These are phyloP conservation scores for Tretioscincus oriximinensis DNA, from an alignment of 2,113 vertebrate species.

Conservation along the genomic window DNA sequence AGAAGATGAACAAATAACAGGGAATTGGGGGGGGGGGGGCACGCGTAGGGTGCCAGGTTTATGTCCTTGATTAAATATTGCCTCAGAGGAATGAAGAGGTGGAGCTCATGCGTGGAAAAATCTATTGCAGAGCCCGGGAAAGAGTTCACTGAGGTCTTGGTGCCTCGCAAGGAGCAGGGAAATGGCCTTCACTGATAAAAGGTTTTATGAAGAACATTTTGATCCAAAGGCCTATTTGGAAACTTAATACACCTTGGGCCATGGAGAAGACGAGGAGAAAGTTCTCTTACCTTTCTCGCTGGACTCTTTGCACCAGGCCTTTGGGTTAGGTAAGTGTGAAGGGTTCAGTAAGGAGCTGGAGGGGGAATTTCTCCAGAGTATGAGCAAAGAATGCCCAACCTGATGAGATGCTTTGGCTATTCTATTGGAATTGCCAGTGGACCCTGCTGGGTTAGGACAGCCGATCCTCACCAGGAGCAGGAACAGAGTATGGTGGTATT, in stretches of 20 bases:
- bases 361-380: neutral
- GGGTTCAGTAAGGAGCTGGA: neutral
- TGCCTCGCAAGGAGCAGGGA: conserved; percentile 35
- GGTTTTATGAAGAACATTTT: conserved; percentile 63
- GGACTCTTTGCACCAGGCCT: conserved; percentile 61
- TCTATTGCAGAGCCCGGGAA: no score
- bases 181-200: conserved; percentile 60
- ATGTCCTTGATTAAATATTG: no score
- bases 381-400: neutral
- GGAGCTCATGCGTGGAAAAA: neutral
- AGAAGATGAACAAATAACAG: no score
- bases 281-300: conserved; percentile 47
- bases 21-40: no score
- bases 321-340: conserved; percentile 61
- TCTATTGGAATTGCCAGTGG: no score
- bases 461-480: no score
- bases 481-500: no score
- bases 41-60: no score
- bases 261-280: conserved; percentile 45
- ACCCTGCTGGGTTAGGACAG: no score
- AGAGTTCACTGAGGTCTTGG: neutral
- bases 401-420: neutral
- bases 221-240: conserved; percentile 61
- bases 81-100: no score
- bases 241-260: conserved; percentile 57